These are phyloP conservation scores for Poeciliopsis turrubarensis DNA, from an alignment of 2,113 vertebrate species.

Conservation along the genomic window DNA sequence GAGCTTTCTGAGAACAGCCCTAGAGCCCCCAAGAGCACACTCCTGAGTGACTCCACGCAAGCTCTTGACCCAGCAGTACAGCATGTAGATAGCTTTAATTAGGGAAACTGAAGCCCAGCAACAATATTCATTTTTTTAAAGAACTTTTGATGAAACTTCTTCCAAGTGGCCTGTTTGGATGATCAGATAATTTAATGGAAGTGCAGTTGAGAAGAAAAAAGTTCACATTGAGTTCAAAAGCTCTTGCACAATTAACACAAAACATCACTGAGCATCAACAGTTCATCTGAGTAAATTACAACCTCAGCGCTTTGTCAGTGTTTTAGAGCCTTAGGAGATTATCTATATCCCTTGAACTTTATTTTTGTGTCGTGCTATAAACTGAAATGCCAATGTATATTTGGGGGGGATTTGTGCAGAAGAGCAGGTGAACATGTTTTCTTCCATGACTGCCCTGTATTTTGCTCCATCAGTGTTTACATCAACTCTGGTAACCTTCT, in stretches of 20 bases:
- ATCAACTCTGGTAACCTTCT: not conserved
- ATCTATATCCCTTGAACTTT: too few relatives aligned
- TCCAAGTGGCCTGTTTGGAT: constrained; percentile 17
- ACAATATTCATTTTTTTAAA: constrained; percentile 17
- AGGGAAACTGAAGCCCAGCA: constrained; percentile 27
- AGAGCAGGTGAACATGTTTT: not conserved
- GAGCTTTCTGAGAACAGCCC: constrained; percentile 72
- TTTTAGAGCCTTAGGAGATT: not conserved
- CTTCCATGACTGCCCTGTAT: not conserved
- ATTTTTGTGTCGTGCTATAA: too few relatives aligned
- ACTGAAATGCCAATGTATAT: not conserved
- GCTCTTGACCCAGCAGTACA: constrained; percentile 56
- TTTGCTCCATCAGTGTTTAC: not conserved
- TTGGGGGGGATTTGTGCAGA: not conserved
- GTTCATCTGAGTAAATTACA: not conserved
- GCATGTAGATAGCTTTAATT: constrained; percentile 45
- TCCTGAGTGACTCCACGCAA: constrained; percentile 67
- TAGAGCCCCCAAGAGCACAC: constrained; percentile 53
- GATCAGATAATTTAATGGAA: not conserved
- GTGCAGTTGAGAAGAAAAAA: not conserved
- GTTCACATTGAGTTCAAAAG: not conserved
- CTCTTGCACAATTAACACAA: not conserved
- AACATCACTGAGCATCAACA: not conserved
- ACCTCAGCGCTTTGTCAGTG: not conserved
- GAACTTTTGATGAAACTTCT: constrained; percentile 8